Evolutionary conservation across 2,113 vertebrate genomes (phyloP).

Genomic region (Morone saxatilis): DNA sequence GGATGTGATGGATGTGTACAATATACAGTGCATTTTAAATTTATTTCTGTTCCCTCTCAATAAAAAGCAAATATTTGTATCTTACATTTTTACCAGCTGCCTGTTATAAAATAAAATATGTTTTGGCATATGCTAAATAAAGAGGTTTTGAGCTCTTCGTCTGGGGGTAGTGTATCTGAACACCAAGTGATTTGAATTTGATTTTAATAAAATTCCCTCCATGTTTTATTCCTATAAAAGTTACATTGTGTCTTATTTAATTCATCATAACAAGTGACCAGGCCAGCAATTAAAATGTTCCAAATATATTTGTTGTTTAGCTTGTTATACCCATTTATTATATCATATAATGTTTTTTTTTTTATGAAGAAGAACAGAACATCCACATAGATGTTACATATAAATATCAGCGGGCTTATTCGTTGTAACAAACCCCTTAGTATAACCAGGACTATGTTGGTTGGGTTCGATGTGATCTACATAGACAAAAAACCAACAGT

Average conservation of each 20-base stretch:
- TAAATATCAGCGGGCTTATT: constrained; percentile 23
- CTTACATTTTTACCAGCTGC: constrained; percentile 35
- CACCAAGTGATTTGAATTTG: background rate
- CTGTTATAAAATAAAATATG: constrained; percentile 48
- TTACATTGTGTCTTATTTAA: background rate
- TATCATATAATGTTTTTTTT: background rate
- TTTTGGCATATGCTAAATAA: constrained; percentile 16
- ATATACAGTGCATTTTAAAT: constrained; percentile 55
- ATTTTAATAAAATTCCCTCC: constrained; percentile 1
- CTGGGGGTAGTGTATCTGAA: background rate
- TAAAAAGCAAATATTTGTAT: constrained; percentile 37
- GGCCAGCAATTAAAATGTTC: background rate
- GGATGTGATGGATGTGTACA: constrained; percentile 13
- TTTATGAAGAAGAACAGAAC: background rate
- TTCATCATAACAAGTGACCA: constrained; percentile 3
- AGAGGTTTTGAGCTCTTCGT: constrained; percentile 18
- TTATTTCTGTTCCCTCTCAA: constrained; percentile 23
- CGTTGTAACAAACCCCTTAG: background rate
- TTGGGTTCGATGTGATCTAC: constrained; percentile 33
- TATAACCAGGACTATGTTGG: background rate
- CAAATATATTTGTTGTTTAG: background rate
- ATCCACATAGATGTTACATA: constrained; percentile 5
- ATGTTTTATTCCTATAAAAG: background rate
- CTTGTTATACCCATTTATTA: background rate
- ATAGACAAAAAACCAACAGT: constrained; percentile 25